A percentile compares a stretch with the other conserved stretches of the same genome.
phyloP scores from a whole-genome alignment of 2,888 invertebrate genomes.

The Coelopa pilipes region DNA sequence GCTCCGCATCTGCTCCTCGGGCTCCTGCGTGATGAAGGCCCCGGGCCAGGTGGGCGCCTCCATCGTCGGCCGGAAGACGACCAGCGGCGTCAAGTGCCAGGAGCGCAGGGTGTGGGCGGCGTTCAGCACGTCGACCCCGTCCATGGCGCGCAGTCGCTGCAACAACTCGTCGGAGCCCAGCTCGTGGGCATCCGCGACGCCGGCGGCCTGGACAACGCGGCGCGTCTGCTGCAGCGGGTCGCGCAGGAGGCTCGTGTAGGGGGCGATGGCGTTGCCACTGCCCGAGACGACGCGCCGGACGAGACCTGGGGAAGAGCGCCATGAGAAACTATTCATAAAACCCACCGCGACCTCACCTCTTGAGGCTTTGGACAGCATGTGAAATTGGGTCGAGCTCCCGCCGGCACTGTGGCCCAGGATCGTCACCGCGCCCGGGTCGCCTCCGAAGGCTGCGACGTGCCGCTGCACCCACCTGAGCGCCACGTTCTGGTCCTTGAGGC shows the following conservation, averaged over 20 bases:
- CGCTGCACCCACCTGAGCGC: constrained; percentile 67
- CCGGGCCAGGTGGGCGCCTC: constrained; percentile 59
- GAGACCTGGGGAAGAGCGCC: constrained; percentile 48
- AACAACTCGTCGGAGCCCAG: constrained; percentile 56
- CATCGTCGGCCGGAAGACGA: constrained; percentile 62
- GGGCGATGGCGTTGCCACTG: constrained; percentile 64
- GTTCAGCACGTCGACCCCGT: constrained; percentile 59
- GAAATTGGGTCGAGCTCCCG: constrained; percentile 65
- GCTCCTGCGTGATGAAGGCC: constrained; percentile 66
- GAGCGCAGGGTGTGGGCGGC: constrained; percentile 64
- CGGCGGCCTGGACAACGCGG: constrained; percentile 58
- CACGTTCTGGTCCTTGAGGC: constrained; percentile 67
- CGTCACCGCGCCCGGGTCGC: constrained; percentile 64
- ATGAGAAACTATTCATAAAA: background rate
- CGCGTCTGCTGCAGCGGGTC: constrained; percentile 57
- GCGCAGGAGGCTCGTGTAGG: constrained; percentile 43
- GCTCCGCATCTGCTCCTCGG: constrained; percentile 57
- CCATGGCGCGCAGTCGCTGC: constrained; percentile 61
- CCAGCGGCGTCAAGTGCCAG: constrained; percentile 66
- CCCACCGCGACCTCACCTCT: constrained; percentile 52
- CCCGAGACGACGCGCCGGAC: constrained; percentile 67
- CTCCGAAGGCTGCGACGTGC: constrained; percentile 66
- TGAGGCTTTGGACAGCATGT: constrained; percentile 66
- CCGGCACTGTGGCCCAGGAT: constrained; percentile 68
- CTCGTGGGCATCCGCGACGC: constrained; percentile 53